phyloP scores from a whole-genome alignment of 2,797 vertebrate species.

The Anguilla marmorata region DNA sequence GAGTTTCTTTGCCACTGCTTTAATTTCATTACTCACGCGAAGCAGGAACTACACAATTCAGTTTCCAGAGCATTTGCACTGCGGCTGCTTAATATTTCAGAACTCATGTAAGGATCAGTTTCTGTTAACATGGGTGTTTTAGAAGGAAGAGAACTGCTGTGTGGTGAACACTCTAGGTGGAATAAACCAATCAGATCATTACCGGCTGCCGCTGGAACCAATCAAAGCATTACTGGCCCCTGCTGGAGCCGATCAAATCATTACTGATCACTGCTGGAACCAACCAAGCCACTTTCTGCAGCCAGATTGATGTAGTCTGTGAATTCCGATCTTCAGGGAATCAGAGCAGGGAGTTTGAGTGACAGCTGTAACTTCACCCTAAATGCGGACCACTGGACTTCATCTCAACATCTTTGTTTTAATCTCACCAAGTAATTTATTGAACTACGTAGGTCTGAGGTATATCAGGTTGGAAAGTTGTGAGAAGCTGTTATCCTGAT shows the following conservation, averaged over 20 bases:
- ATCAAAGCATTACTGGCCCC: neutral
- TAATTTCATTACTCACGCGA: neutral
- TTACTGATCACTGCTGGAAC: neutral
- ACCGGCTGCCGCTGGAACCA: neutral
- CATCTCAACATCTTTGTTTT: no score
- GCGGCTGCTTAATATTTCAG: neutral
- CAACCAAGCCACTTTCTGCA: neutral
- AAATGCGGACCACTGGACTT: no score
- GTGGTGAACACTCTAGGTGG: neutral
- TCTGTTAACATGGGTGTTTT: neutral
- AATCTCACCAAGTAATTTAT: no score
- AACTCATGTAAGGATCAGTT: neutral
- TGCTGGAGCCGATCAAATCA: neutral
- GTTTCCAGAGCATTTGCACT: neutral
- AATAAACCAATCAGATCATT: neutral
- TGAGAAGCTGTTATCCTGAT: neutral
- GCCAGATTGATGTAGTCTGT: no score
- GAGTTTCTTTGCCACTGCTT: neutral
- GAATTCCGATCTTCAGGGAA: no score
- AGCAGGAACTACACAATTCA: neutral
- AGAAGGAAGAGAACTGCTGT: neutral
- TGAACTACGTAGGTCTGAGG: no score
- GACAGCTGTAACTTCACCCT: no score
- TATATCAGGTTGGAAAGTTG: no score
- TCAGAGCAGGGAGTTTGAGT: no score